These are phyloP conservation scores for Ischnus inquisitorius DNA, from an alignment of 2,888 invertebrate genomes.

Conservation along the genomic window DNA sequence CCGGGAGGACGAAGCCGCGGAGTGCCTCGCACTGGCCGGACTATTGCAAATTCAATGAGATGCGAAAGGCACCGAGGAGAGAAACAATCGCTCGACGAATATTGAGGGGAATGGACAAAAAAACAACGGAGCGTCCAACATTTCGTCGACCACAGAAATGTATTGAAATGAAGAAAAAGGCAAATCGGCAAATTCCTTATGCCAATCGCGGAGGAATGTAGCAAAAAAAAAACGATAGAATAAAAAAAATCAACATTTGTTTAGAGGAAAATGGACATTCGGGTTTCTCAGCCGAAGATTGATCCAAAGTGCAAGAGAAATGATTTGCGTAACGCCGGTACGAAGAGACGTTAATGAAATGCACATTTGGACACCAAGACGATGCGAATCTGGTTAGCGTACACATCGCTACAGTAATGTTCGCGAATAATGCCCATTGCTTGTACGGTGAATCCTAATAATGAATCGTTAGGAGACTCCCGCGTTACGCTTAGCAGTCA, in stretches of 20 bases:
- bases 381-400: constrained; percentile 37
- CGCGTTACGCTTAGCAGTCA: constrained; percentile 71
- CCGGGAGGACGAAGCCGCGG: constrained; percentile 9
- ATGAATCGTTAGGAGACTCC: constrained; percentile 40
- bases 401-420: neutral
- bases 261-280: neutral
- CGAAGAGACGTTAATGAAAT: constrained; percentile 58
- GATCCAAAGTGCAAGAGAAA: constrained; percentile 22
- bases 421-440: constrained; percentile 27
- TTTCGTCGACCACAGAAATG: neutral
- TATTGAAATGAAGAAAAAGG: neutral
- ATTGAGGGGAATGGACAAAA: neutral
- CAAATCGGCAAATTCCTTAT: neutral
- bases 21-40: constrained; percentile 28
- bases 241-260: too few relatives aligned
- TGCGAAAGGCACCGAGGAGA: neutral
- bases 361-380: constrained; percentile 39
- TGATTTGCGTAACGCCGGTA: constrained; percentile 43
- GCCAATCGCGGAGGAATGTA: neutral
- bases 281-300: constrained; percentile 31
- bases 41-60: constrained; percentile 3
- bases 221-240: too few relatives aligned
- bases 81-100: neutral
- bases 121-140: neutral
- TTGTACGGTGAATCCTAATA: constrained; percentile 41